Conservation (phyloP, 2,113 vertebrate species). For the Urocynchramus pylzowi region DNA sequence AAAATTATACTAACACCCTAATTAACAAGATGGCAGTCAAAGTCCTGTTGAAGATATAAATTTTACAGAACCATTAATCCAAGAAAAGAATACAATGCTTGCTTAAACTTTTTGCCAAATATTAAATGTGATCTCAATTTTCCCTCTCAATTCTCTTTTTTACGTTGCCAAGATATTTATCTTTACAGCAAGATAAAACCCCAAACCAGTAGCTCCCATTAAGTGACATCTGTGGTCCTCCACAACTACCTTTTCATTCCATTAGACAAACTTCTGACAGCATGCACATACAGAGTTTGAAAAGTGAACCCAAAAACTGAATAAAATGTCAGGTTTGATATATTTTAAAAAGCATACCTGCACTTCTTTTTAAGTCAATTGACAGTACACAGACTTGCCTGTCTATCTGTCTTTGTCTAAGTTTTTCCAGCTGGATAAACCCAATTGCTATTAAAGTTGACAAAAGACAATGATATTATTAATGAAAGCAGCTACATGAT, state of each 20-base stretch:
- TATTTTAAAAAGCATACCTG: slow-evolving; percentile 43
- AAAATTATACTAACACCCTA: not conserved
- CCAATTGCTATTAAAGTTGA: slow-evolving; percentile 59
- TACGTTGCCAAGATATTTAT: not conserved
- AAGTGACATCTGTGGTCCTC: not conserved
- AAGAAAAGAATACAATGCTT: not conserved
- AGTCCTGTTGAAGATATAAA: not conserved
- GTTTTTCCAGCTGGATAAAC: slow-evolving; percentile 70
- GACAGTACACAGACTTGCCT: slow-evolving; percentile 58
- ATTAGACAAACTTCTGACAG: slow-evolving; percentile 31
- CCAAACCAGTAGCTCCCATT: not conserved
- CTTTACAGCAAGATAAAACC: not conserved
- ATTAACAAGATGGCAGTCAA: not conserved
- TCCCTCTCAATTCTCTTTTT: not conserved
- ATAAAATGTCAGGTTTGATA: slow-evolving; percentile 42
- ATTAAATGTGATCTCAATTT: not conserved
- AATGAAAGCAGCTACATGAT: slow-evolving; percentile 63
- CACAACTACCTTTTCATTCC: not conserved
- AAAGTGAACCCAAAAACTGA: slow-evolving; percentile 47
- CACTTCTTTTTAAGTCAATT: slow-evolving; percentile 58
- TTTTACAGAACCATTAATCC: not conserved
- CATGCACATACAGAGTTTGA: not conserved
- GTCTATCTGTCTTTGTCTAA: slow-evolving; percentile 67
- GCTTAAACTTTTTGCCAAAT: not conserved
- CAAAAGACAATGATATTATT: slow-evolving; percentile 65